These are phyloP conservation scores for Mionectes olivaceus DNA, from an alignment of 2,797 vertebrate species.

Conservation along the genomic window DNA sequence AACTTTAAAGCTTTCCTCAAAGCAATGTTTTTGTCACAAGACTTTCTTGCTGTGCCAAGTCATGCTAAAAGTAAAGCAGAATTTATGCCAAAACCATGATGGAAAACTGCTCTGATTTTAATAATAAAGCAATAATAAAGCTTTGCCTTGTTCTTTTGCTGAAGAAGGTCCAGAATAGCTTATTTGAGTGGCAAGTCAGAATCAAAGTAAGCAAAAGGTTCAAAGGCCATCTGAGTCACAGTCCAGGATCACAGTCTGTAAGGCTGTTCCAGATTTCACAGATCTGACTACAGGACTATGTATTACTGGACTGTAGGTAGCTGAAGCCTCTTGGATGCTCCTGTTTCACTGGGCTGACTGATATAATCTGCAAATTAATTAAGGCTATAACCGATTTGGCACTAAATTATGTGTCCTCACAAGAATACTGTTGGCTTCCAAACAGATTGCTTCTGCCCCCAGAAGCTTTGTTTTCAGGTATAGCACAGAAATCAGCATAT, in stretches of 20 bases:
- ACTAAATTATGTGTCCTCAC: neutral
- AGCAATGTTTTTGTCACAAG: neutral
- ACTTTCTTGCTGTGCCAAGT: neutral
- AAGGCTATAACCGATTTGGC: neutral
- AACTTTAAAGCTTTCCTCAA: neutral
- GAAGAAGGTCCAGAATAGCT: neutral
- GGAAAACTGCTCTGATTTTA: neutral
- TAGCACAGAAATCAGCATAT: neutral
- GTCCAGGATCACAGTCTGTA: neutral
- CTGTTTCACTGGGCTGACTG: neutral
- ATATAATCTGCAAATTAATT: conserved; percentile 7
- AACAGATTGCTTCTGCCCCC: neutral
- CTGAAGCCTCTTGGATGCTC: neutral
- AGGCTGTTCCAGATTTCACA: neutral
- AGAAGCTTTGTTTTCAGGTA: neutral
- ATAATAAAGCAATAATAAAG: neutral
- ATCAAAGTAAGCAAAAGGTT: neutral
- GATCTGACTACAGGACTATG: neutral
- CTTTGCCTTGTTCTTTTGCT: neutral
- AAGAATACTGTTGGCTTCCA: neutral
- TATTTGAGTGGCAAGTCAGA: neutral
- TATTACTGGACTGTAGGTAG: neutral
- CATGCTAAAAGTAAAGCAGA: neutral
- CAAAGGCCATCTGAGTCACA: neutral
- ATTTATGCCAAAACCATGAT: neutral